Percentiles rank a stretch among this genome's conserved stretches.
Conservation (phyloP, 2,888 invertebrate genomes). For the Pherbina coryleti region DNA sequence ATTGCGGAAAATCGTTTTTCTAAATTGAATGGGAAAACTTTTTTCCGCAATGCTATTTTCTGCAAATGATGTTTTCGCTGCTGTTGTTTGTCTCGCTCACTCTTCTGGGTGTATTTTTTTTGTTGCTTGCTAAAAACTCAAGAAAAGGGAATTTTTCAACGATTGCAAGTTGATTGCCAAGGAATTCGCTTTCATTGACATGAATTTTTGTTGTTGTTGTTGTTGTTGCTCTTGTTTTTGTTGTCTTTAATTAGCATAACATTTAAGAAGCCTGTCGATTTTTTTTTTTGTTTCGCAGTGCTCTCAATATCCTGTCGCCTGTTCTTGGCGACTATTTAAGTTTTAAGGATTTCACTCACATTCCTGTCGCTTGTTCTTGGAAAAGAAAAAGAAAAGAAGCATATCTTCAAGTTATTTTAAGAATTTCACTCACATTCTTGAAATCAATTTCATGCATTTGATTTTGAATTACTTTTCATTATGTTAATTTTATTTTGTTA, state of each 20-base stretch:
- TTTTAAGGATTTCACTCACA: not conserved
- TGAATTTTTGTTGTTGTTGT: not conserved
- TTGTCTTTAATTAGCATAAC: not conserved
- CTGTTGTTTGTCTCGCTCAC: not conserved
- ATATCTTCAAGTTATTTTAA: too few relatives aligned
- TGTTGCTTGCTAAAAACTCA: not conserved
- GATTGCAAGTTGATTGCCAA: not conserved
- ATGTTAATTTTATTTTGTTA: not conserved
- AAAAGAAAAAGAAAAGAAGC: too few relatives aligned
- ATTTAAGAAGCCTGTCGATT: not conserved
- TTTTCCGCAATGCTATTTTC: conserved; percentile 29
- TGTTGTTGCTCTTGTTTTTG: not conserved
- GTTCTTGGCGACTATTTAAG: too few relatives aligned
- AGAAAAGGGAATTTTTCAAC: not conserved
- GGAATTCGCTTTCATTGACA: not conserved
- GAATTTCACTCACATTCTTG: not conserved
- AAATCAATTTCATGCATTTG: not conserved
- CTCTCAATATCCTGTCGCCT: not conserved
- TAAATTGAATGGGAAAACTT: conserved; percentile 28
- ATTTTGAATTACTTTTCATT: not conserved
- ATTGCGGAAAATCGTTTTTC: conserved; percentile 31
- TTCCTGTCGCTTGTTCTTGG: not conserved
- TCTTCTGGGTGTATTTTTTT: not conserved
- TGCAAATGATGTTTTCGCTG: conserved; percentile 6
- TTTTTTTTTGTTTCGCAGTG: not conserved